These are phyloP conservation scores for Tetragnatha montana DNA, from an alignment of 2,888 invertebrate genomes.

Conservation along the genomic window DNA sequence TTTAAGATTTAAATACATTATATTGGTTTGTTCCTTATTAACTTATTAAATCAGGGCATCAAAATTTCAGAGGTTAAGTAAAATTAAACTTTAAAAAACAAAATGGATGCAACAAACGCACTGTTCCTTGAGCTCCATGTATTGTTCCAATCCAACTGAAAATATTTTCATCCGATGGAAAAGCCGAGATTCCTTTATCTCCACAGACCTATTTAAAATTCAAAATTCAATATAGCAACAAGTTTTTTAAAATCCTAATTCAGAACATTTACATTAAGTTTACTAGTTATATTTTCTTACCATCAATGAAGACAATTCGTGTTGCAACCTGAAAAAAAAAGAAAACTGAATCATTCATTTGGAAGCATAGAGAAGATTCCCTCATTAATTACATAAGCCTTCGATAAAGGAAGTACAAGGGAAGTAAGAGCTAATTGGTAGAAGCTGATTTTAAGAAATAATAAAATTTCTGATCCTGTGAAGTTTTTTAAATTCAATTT, in stretches of 20 bases:
- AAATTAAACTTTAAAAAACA: too few relatives aligned
- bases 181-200: constrained; percentile 94
- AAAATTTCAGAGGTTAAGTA: background rate
- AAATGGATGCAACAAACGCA: constrained; percentile 73
- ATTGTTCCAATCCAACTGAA: constrained; percentile 99
- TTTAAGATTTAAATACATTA: too few relatives aligned
- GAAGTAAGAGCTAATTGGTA: too few relatives aligned
- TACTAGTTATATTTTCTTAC: constrained; percentile 35
- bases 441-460: too few relatives aligned
- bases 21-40: background rate
- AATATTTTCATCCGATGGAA: constrained; percentile 96
- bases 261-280: background rate
- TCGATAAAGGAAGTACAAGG: too few relatives aligned
- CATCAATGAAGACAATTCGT: constrained; percentile 68
- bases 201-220: constrained; percentile 80
- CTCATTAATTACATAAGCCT: background rate
- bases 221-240: background rate
- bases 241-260: background rate
- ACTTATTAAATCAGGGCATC: background rate
- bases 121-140: constrained; percentile 90
- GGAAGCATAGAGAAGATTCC: background rate
- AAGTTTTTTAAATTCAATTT: too few relatives aligned
- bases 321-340: constrained; percentile 63
- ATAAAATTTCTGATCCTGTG: too few relatives aligned
- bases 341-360: background rate